Conservation (phyloP, 2,888 invertebrate species). For the Brachynemurus nebulosus region DNA sequence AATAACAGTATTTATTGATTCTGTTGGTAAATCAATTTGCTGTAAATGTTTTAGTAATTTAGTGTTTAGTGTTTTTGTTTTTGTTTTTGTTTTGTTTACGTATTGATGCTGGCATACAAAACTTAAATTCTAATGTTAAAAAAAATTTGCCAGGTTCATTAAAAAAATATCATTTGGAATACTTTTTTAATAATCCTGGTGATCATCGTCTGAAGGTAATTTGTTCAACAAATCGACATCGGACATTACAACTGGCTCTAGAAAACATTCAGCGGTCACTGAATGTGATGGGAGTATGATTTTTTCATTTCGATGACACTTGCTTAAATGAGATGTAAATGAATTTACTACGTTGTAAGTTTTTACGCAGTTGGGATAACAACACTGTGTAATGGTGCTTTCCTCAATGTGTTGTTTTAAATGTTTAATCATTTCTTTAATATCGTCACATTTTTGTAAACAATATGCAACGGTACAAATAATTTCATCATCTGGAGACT, state of each 20-base stretch:
- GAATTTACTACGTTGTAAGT: background rate
- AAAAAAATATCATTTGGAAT: background rate
- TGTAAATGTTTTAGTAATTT: no score
- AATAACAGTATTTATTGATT: constrained; percentile 2
- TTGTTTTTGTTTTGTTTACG: no score
- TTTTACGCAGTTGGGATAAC: background rate
- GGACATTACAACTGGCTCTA: background rate
- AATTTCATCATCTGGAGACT: background rate
- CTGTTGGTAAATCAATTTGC: background rate
- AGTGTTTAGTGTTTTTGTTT: no score
- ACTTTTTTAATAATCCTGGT: background rate
- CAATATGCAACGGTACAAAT: background rate
- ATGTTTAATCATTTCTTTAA: background rate
- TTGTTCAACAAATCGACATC: background rate
- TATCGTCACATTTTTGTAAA: background rate
- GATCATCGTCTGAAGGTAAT: background rate
- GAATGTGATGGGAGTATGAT: background rate
- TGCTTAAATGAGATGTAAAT: background rate
- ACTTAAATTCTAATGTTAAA: background rate
- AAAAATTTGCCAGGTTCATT: background rate
- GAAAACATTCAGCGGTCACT: background rate
- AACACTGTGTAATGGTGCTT: background rate
- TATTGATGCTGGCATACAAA: background rate
- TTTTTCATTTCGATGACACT: background rate
- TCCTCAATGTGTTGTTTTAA: background rate